Conservation (phyloP, 2,888 invertebrate genomes). For the Anaspis maculata region DNA sequence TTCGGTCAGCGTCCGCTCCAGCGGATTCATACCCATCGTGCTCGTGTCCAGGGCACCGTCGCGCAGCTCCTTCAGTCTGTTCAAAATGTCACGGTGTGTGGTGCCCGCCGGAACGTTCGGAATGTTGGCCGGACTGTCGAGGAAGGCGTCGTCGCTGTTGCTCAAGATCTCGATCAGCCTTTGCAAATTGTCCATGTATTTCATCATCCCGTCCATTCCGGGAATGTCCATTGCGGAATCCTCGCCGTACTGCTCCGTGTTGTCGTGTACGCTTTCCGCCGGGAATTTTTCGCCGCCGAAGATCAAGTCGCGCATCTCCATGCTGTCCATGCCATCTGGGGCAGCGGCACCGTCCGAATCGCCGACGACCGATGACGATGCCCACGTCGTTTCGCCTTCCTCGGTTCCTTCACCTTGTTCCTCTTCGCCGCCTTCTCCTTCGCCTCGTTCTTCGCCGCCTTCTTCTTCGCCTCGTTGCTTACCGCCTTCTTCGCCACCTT, state of each 20-base stretch:
- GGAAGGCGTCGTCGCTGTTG: constrained; percentile 22
- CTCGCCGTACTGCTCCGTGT: constrained; percentile 1
- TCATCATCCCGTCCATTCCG: constrained; percentile 12
- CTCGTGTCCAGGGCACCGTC: constrained; percentile 6
- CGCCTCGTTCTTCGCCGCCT: constrained; percentile 5
- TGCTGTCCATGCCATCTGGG: too few relatives aligned
- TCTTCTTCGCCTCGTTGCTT: too few relatives aligned
- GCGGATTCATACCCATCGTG: background rate
- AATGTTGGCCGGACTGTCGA: constrained; percentile 17
- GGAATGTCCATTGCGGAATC: constrained; percentile 4
- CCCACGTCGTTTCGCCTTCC: constrained; percentile 7
- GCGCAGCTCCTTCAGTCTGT: constrained; percentile 21
- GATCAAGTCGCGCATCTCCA: too few relatives aligned
- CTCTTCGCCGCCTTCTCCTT: constrained; percentile 5
- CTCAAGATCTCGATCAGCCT: constrained; percentile 25
- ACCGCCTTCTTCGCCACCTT: constrained; percentile 4
- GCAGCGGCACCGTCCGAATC: too few relatives aligned
- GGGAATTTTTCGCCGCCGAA: constrained; percentile 3
- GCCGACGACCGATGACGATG: too few relatives aligned
- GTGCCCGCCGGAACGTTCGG: constrained; percentile 20
- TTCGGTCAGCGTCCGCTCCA: constrained; percentile 24
- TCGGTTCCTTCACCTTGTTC: constrained; percentile 5
- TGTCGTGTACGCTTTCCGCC: background rate
- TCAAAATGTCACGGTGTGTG: constrained; percentile 23
- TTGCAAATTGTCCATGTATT: constrained; percentile 21